Evolutionary conservation across 2,888 invertebrate genomes (phyloP).

Genomic region (Augochlorella aurata): DNA sequence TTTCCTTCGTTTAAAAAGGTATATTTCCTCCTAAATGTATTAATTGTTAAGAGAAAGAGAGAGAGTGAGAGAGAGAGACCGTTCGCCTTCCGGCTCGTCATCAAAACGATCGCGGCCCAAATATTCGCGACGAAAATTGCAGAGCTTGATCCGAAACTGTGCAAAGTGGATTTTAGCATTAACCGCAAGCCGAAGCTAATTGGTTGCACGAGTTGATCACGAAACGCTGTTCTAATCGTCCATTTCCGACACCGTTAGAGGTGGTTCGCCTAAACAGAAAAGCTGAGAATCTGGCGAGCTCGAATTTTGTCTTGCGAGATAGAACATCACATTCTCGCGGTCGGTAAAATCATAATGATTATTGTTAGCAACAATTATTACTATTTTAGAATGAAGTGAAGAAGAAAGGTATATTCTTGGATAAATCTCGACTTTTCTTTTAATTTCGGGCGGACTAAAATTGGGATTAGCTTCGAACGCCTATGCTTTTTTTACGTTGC

Average conservation of each 20-base stretch:
- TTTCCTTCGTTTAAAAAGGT: too few relatives aligned
- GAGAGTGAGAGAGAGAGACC: not conserved
- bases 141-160: slow-evolving; percentile 42
- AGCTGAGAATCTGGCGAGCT: slow-evolving; percentile 9
- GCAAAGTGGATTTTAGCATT: slow-evolving; percentile 46
- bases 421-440: not conserved
- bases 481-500: too few relatives aligned
- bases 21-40: too few relatives aligned
- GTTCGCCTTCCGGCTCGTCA: slow-evolving; percentile 12
- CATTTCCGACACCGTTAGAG: slow-evolving; percentile 49
- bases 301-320: not conserved
- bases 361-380: not conserved
- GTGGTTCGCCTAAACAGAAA: slow-evolving; percentile 27
- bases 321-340: too few relatives aligned
- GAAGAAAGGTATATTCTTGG: not conserved
- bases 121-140: slow-evolving; percentile 34
- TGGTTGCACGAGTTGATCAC: slow-evolving; percentile 46
- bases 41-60: too few relatives aligned
- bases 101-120: slow-evolving; percentile 23
- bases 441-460: too few relatives aligned
- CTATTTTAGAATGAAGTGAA: not conserved
- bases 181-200: slow-evolving; percentile 48
- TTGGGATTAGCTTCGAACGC: too few relatives aligned
- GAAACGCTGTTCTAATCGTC: slow-evolving; percentile 50
- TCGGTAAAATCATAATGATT: not conserved